Evolutionary conservation across 2,888 invertebrate species (phyloP).

Genomic region (Eupithecia insigniata): DNA sequence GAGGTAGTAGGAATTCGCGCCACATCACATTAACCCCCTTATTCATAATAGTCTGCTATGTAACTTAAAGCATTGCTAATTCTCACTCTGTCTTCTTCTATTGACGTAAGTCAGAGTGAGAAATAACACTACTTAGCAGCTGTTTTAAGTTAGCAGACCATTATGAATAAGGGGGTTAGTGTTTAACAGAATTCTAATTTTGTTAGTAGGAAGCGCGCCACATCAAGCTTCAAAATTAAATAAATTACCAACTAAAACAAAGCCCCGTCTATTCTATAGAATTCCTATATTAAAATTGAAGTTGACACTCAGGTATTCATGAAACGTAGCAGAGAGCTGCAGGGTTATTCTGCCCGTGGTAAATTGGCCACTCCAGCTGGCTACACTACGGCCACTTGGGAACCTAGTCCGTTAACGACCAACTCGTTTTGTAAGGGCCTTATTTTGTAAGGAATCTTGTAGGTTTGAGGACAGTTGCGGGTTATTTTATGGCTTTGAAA

Average conservation of each 20-base stretch:
- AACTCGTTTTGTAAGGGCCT: slow-evolving; percentile 18
- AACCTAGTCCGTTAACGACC: slow-evolving; percentile 34
- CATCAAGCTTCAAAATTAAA: not conserved
- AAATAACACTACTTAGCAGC: too few species aligned
- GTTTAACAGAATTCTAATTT: not conserved
- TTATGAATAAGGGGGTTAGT: too few species aligned
- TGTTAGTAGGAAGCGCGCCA: not conserved
- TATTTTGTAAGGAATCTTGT: slow-evolving; percentile 30
- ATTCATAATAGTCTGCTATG: too few species aligned
- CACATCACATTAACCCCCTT: too few species aligned
- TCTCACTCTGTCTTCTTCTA: too few species aligned
- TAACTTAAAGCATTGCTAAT: too few species aligned
- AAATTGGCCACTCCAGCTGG: slow-evolving; percentile 37
- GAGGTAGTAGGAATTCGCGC: not conserved
- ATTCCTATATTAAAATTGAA: slow-evolving; percentile 34
- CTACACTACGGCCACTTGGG: slow-evolving; percentile 32
- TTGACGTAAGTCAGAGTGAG: too few species aligned
- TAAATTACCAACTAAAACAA: not conserved
- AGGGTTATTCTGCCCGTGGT: slow-evolving; percentile 27
- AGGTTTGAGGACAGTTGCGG: slow-evolving; percentile 3
- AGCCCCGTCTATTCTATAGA: not conserved
- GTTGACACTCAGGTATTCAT: slow-evolving; percentile 35
- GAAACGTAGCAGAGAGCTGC: slow-evolving; percentile 25
- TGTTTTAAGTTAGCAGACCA: too few species aligned
- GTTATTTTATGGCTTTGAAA: not conserved